Evolutionary conservation across 2,888 invertebrate species (phyloP).

Genomic region (Zootermopsis nevadensis): DNA sequence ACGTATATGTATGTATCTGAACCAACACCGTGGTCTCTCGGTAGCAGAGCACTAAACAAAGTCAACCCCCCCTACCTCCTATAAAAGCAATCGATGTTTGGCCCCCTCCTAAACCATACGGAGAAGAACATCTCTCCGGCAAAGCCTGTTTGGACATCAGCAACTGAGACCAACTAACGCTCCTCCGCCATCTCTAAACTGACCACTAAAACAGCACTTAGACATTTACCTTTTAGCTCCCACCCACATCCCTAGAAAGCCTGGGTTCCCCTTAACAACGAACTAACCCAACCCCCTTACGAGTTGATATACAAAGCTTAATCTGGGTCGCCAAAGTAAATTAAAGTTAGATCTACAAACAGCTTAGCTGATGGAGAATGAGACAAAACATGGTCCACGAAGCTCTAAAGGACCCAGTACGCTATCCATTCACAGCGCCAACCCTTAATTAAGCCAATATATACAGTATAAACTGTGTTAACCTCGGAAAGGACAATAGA

Average conservation of each 20-base stretch:
- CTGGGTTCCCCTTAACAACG: constrained; percentile 28
- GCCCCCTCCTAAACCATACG: constrained; percentile 34
- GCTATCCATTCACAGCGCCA: background rate
- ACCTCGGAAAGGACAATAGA: constrained; percentile 1
- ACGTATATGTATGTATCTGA: constrained; percentile 19
- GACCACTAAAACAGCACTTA: constrained; percentile 44
- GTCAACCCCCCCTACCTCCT: constrained; percentile 22
- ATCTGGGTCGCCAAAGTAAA: constrained; percentile 44
- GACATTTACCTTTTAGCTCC: constrained; percentile 44
- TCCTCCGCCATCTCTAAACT: constrained; percentile 23
- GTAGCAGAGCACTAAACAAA: constrained; percentile 10
- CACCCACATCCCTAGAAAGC: constrained; percentile 41
- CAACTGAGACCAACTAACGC: constrained; percentile 35
- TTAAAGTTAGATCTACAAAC: constrained; percentile 43
- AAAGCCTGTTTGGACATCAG: constrained; percentile 43
- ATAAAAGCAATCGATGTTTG: constrained; percentile 40
- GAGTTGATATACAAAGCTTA: constrained; percentile 42
- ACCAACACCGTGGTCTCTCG: background rate
- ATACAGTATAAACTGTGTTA: constrained; percentile 27
- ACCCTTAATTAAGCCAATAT: constrained; percentile 42
- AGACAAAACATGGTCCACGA: constrained; percentile 27
- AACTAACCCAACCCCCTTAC: background rate
- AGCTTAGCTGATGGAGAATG: constrained; percentile 34
- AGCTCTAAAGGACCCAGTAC: constrained; percentile 19
- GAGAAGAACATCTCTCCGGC: constrained; percentile 38